Evolutionary conservation across 2,113 vertebrate genomes (phyloP).

Genomic region (Chlamydotis undulata): DNA sequence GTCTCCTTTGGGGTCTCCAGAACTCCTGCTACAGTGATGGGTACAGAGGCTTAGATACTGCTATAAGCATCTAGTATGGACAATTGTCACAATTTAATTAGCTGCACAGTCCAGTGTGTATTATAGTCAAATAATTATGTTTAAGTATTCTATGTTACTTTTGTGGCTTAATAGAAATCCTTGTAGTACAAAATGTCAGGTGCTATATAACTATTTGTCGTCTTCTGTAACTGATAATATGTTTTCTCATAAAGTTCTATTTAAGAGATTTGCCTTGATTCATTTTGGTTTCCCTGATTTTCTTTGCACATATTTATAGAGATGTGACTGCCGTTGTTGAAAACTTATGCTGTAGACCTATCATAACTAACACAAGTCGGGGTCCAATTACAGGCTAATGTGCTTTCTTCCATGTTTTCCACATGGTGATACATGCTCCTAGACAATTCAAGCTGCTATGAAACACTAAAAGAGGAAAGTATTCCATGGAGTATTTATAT

Average conservation of each 20-base stretch:
- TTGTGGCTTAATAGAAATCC: neutral
- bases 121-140: neutral
- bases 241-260: neutral
- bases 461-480: neutral
- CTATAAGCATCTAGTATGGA: neutral
- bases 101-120: neutral
- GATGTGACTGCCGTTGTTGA: neutral
- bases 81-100: neutral
- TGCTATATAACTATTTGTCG: neutral
- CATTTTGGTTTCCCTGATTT: neutral
- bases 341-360: neutral
- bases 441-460: neutral
- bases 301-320: neutral
- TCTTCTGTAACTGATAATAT: neutral
- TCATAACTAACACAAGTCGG: neutral
- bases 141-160: neutral
- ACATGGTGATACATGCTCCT: neutral
- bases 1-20: constrained; percentile 6
- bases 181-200: neutral
- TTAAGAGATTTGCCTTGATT: neutral
- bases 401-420: neutral
- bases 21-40: neutral
- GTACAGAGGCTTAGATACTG: neutral
- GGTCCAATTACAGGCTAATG: neutral
- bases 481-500: neutral